Evolutionary conservation across 2,797 vertebrate genomes (phyloP).

Genomic region (Pangasius larnaudii): DNA sequence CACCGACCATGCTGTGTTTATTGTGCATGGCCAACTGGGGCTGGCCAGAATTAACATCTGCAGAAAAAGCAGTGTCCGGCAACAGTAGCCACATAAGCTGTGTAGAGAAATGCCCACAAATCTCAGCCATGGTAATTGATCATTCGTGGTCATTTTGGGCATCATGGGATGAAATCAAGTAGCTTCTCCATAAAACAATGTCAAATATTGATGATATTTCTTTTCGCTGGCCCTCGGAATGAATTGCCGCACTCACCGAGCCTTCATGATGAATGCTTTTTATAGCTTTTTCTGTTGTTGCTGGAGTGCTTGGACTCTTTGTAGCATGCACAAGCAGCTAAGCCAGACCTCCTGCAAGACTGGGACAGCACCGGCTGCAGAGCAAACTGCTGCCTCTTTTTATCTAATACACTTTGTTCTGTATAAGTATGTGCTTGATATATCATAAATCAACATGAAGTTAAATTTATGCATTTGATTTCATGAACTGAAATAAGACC

Average conservation of each 20-base stretch:
- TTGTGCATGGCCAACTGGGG: conserved; percentile 28
- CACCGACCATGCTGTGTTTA: not conserved
- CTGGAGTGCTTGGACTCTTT: conserved; percentile 61
- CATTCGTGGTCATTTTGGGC: conserved; percentile 76
- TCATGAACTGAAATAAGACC: not conserved
- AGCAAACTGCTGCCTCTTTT: conserved; percentile 29
- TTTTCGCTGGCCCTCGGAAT: conserved; percentile 76
- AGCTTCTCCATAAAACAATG: conserved; percentile 83
- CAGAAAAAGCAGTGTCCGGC: conserved; percentile 19
- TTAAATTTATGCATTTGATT: not conserved
- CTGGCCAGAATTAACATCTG: conserved; percentile 26
- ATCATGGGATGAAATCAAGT: conserved; percentile 80
- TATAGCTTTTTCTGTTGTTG: conserved; percentile 73
- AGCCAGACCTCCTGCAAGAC: conserved; percentile 45
- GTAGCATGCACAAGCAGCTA: conserved; percentile 43
- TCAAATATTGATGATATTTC: conserved; percentile 86
- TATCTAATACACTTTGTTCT: conserved; percentile 7
- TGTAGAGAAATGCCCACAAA: conserved; percentile 73
- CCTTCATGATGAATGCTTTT: conserved; percentile 81
- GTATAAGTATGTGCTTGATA: not conserved
- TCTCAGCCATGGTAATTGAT: conserved; percentile 81
- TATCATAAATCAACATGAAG: not conserved
- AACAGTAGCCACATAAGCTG: conserved; percentile 46
- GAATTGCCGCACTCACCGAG: conserved; percentile 77
- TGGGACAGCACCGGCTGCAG: conserved; percentile 27